Percentiles rank a stretch among this genome's conserved stretches.
Conservation (phyloP, 2,888 invertebrate species). For the Ferrisia virgata region DNA sequence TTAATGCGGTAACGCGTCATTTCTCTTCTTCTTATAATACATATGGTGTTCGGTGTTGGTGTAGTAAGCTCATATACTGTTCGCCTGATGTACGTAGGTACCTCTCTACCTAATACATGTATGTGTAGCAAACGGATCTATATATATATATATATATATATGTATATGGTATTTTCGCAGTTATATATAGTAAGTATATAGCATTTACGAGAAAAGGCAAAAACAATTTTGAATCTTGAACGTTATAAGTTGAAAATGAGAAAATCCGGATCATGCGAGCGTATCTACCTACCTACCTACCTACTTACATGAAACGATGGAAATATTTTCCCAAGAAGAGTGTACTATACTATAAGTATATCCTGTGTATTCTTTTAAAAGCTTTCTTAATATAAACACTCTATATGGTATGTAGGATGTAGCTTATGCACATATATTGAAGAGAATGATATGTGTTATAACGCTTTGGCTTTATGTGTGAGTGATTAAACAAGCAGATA, state of each 20-base stretch:
- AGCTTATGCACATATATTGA: no score
- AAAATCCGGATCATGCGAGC: neutral
- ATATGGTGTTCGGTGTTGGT: neutral
- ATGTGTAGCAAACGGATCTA: neutral
- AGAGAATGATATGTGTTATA: neutral
- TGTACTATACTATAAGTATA: neutral
- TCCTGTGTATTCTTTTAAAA: neutral
- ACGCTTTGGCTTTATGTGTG: no score
- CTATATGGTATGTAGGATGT: no score
- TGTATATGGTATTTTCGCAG: neutral
- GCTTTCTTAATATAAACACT: neutral
- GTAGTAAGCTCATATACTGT: neutral
- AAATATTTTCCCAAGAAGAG: neutral
- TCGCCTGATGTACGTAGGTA: no score
- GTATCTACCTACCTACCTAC: neutral
- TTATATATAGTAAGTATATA: neutral
- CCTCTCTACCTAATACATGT: neutral
- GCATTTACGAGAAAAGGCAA: neutral
- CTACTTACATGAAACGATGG: neutral
- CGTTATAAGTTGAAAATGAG: conserved; percentile 2
- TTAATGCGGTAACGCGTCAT: neutral
- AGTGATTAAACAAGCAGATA: neutral
- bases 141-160: no score
- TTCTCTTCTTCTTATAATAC: neutral
- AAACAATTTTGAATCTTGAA: conserved; percentile 10